Evolutionary conservation across 2,113 vertebrate genomes (phyloP), one percentile per base, ranked within the genome.

Genomic region (Macaca mulatta): DNA sequence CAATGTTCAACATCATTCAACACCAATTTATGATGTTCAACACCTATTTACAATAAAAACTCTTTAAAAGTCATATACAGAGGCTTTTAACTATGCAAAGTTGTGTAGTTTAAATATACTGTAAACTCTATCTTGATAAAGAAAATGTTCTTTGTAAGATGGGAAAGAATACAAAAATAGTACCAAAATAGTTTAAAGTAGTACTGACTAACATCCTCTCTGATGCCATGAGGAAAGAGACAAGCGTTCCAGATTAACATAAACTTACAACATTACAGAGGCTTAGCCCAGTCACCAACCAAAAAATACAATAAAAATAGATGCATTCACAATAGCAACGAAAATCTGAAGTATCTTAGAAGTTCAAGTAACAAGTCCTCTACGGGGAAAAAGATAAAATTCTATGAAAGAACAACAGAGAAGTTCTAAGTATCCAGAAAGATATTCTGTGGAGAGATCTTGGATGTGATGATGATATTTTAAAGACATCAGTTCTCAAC

Each of bases 281-380:
- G 35, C 86, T 69, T 57, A 23, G 8, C 20, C 11, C 35, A 32
- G 50, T 40, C 16, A 64, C 78, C 57, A 40, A 64, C 12, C 40
- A 55, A 45, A 74, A 95, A 27, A 38, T 32, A 32, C 32, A 57
- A 35, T 17, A 12, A 45, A 89, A 72, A 25, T 30, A 32, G 72
- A n/a, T 4, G 10, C 2, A 12, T 10, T 78, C 16, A 13, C 52
- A 64, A 1, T 0, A 38, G n/a, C 64, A 43, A 16, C 13, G 5
- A n/a, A 59, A 22, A 27, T 61, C 74, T 45, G 6, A 72, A 77
- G 27, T 22, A 6, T 16, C 23, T 8, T 2, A 92, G 35, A 75
- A 32, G 2, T 11, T 72, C 13, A 16, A 8, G 25, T 9, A 40
- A 64, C 5, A 55, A 52, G 43, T 25, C 59, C 45, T 64, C 11